Conservation (phyloP, 1,140 invertebrate species). For the Drosophila persimilis region DNA sequence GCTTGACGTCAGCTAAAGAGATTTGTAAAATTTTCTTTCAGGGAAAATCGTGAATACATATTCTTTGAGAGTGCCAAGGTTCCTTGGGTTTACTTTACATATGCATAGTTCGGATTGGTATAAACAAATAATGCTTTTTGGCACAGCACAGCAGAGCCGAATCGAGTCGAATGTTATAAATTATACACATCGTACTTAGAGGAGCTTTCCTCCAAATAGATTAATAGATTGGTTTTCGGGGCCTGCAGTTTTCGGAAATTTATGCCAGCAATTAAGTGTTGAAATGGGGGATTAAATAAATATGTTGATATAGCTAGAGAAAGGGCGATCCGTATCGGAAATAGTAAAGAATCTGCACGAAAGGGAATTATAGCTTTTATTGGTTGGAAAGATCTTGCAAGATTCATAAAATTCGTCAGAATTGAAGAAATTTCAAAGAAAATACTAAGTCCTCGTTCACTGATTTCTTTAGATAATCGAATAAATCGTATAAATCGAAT, state of each 20-base stretch:
- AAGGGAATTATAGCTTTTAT: slow-evolving; percentile 15
- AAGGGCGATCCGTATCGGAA: too few species aligned
- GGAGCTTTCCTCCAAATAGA: slow-evolving; percentile 3
- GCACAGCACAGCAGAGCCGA: slow-evolving; percentile 27
- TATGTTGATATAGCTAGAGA: too few species aligned
- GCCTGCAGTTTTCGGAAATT: slow-evolving; percentile 15
- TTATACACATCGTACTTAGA: slow-evolving; percentile 14
- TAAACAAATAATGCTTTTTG: slow-evolving; percentile 50
- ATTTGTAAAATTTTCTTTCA: slow-evolving; percentile 34
- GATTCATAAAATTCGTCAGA: slow-evolving; percentile 17
- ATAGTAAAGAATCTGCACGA: not conserved
- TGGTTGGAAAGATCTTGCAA: not conserved
- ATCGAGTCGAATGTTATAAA: slow-evolving; percentile 26
- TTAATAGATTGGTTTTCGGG: slow-evolving; percentile 21
- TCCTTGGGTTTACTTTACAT: slow-evolving; percentile 13
- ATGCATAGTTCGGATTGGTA: slow-evolving; percentile 23
- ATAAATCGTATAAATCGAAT: slow-evolving; percentile 8
- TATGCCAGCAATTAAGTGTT: slow-evolving; percentile 25
- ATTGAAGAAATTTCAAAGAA: slow-evolving; percentile 26
- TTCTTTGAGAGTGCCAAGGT: slow-evolving; percentile 36
- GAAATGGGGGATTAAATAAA: slow-evolving; percentile 35
- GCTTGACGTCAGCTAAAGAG: slow-evolving; percentile 60
- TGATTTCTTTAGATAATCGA: slow-evolving; percentile 15
- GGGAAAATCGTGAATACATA: slow-evolving; percentile 6
- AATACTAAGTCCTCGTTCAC: slow-evolving; percentile 7